Evolutionary conservation across 1,140 invertebrate genomes (phyloP).

Genomic region (Zaprionus ghesquierei): DNA sequence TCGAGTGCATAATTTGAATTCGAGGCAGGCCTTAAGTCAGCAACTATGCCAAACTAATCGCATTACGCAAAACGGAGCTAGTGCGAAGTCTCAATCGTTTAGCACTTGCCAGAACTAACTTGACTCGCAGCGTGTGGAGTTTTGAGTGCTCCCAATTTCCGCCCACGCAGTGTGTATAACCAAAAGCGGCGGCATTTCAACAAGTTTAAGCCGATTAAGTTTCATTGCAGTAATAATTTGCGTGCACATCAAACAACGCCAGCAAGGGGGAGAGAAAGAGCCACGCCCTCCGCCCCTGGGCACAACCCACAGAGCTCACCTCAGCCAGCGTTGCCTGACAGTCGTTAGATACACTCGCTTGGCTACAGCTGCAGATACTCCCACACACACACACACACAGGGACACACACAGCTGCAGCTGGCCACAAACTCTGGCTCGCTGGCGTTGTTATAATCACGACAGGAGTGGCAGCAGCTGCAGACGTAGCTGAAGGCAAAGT

Average conservation of each 20-base stretch:
- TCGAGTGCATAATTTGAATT: neutral
- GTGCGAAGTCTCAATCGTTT: constrained; percentile 35
- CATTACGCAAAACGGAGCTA: constrained; percentile 32
- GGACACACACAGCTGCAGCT: constrained; percentile 8
- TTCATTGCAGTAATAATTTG: constrained; percentile 75
- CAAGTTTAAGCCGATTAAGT: constrained; percentile 75
- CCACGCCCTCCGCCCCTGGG: neutral
- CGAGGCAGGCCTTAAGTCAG: neutral
- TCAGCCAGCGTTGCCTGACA: constrained; percentile 4
- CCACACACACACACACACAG: constrained; percentile 10
- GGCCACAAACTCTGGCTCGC: constrained; percentile 42
- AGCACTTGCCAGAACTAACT: neutral
- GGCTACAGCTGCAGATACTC: constrained; percentile 33
- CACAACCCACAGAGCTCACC: neutral
- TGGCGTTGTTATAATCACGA: constrained; percentile 55
- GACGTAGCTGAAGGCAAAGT: constrained; percentile 4
- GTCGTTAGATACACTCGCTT: constrained; percentile 22
- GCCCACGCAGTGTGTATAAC: constrained; percentile 13
- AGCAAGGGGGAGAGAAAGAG: neutral
- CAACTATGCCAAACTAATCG: constrained; percentile 13
- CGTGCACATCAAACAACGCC: constrained; percentile 49
- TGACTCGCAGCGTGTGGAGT: neutral
- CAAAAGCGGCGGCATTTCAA: constrained; percentile 25
- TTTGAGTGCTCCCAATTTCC: constrained; percentile 14
- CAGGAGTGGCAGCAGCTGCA: neutral